These are phyloP conservation scores for Falco naumanni DNA, from an alignment of 2,797 vertebrate species.

Conservation along the genomic window DNA sequence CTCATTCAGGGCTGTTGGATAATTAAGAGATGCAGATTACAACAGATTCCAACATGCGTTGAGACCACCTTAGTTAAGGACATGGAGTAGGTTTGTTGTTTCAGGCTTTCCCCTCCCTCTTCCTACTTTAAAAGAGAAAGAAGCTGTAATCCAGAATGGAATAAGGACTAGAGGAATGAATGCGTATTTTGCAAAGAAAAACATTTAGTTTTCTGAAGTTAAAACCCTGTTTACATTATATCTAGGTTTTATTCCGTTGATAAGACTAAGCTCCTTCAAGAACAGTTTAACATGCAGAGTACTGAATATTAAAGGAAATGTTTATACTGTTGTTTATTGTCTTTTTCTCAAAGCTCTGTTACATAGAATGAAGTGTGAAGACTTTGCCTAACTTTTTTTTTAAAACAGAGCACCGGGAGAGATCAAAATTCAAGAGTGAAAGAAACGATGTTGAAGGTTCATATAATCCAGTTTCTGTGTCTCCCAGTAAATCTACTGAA, in stretches of 20 bases:
- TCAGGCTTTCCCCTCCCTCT: not conserved
- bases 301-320: not conserved
- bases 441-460: constrained; percentile 87
- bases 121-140: not conserved
- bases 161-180: not conserved
- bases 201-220: not conserved
- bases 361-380: not conserved
- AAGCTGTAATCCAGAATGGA: not conserved
- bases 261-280: not conserved
- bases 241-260: not conserved
- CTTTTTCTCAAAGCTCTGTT: not conserved
- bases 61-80: not conserved
- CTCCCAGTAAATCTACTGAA: constrained; percentile 76
- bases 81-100: not conserved
- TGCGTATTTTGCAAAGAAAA: not conserved
- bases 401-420: constrained; percentile 87
- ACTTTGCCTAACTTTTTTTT: not conserved
- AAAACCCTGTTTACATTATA: not conserved
- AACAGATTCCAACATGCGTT: not conserved
- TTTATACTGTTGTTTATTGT: not conserved
- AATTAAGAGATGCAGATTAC: not conserved
- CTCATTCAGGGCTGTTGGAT: not conserved
- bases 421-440: constrained; percentile 94
- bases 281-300: not conserved
- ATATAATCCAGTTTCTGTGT: constrained; percentile 80